Base-by-base conservation (phyloP, 2,888 invertebrate genomes). In the Anthrax anthrax region DNA sequence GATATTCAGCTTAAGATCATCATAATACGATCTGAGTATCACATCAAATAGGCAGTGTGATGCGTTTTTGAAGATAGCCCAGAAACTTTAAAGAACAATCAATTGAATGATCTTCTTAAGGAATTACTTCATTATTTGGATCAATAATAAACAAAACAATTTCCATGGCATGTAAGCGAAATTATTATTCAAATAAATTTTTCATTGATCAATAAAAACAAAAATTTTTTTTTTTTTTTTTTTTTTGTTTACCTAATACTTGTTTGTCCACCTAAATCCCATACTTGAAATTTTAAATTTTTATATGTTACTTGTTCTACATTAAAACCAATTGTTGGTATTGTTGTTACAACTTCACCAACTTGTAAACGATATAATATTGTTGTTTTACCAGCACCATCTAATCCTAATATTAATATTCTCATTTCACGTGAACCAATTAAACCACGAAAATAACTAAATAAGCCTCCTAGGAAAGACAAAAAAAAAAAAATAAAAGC, bases 251-350 rank as follows among this genome's bases (percentile, higher is more conserved):
- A 91, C 92, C 92, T 81, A 71, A 97, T 97, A 74, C 95, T 96
- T 51, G 96, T 97, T 69, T 98, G 97, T 58, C 97, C 97, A 45
- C 97, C 97, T 46, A 98, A 77, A 76, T 98, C 95, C 95, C 95
- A 95, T 29, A 90, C 95, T 82, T 97, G 97, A 66, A 98, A 98
- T 72, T 96, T 98, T 54, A 98, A 77, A 75, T 98, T 98, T 76
- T 96, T 96, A 69, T 95, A 97, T 58, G 90, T 90, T 49, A 97
- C 96, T 77, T 96, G 96, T 72, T 97, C 97, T 57, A 97, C 98
- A 73, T 98, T 98, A 72, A 98, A 98, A 39, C 78, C 98, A 68
- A 98, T 98, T 12, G 98, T 97, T 52, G 96, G 91, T 71, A 89
- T 97, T 34, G 97, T 97, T 43, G 96, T 96, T 23, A 97, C 96